Percentiles rank a stretch among this genome's conserved stretches.
These are phyloP conservation scores for Leptogaster cylindrica DNA, from an alignment of 2,888 invertebrate genomes.

Conservation along the genomic window DNA sequence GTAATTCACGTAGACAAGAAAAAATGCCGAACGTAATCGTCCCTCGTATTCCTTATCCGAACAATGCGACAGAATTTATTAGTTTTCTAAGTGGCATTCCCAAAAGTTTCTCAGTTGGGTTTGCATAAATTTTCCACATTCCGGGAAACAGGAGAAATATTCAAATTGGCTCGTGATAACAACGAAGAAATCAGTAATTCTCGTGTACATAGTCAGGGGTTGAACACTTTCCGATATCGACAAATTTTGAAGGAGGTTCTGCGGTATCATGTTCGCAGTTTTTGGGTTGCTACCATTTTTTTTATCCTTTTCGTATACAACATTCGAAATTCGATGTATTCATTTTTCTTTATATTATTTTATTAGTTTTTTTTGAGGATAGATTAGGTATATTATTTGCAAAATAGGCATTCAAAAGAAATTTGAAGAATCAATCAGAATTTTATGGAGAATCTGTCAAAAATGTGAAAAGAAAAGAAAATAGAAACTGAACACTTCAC, in stretches of 20 bases:
- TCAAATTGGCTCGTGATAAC: constrained; percentile 25
- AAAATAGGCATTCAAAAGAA: too few species aligned
- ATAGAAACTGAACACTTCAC: too few species aligned
- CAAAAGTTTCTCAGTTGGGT: background rate
- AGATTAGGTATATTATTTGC: too few species aligned
- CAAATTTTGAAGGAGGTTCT: constrained; percentile 13
- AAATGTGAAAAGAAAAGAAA: too few species aligned
- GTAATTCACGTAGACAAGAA: background rate
- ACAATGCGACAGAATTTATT: constrained; percentile 13
- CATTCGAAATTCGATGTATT: too few species aligned
- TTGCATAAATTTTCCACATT: constrained; percentile 7
- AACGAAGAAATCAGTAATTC: constrained; percentile 17
- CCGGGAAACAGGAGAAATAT: constrained; percentile 21
- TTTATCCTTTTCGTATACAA: too few species aligned
- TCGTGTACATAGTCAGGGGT: background rate
- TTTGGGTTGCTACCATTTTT: too few species aligned
- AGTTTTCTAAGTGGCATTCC: constrained; percentile 19
- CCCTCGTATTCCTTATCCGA: constrained; percentile 11
- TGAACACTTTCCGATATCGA: background rate
- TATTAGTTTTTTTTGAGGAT: too few species aligned
- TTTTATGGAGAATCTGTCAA: too few species aligned
- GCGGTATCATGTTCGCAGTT: too few species aligned
- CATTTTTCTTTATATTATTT: too few species aligned
- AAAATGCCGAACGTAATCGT: constrained; percentile 17
- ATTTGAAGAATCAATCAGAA: too few species aligned